A percentile compares a stretch with the other conserved stretches of the same genome.
phyloP scores from a whole-genome alignment of 1,140 invertebrate species.

The Amphibalanus amphitrite region DNA sequence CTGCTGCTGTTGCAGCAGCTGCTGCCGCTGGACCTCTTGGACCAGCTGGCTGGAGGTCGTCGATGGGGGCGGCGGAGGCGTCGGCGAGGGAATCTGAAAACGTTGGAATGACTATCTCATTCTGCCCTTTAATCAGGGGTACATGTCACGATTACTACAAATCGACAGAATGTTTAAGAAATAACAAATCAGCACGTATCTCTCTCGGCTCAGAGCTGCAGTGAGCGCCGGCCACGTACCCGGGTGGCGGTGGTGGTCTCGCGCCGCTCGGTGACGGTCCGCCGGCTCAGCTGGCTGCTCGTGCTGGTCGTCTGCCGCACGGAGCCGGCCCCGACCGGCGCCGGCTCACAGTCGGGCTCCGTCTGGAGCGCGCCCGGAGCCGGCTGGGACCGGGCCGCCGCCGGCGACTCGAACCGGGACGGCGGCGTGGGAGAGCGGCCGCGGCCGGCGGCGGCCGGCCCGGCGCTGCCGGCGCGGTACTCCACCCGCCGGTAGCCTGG shows the following conservation, averaged over 20 bases:
- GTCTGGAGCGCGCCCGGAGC: background rate
- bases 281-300: background rate
- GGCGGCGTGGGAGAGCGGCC: conserved; percentile 15
- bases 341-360: background rate
- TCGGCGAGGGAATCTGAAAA: background rate
- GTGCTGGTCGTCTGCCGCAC: background rate
- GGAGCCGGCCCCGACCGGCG: no score
- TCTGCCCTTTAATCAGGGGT: no score
- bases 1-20: background rate
- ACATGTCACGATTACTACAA: no score
- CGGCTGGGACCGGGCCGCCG: background rate
- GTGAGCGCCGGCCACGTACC: background rate
- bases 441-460: no score
- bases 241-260: background rate
- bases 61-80: no score
- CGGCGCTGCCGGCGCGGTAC: background rate
- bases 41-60: background rate
- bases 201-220: no score
- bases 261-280: background rate
- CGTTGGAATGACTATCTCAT: no score
- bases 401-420: conserved; percentile 14
- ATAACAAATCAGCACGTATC: no score
- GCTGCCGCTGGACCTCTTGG: background rate
- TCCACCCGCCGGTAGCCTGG: background rate
- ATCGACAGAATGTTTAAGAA: no score